Percentiles rank a stretch among this genome's conserved stretches.
Conservation (phyloP, 2,797 vertebrate species). For the Strix occidentalis region DNA sequence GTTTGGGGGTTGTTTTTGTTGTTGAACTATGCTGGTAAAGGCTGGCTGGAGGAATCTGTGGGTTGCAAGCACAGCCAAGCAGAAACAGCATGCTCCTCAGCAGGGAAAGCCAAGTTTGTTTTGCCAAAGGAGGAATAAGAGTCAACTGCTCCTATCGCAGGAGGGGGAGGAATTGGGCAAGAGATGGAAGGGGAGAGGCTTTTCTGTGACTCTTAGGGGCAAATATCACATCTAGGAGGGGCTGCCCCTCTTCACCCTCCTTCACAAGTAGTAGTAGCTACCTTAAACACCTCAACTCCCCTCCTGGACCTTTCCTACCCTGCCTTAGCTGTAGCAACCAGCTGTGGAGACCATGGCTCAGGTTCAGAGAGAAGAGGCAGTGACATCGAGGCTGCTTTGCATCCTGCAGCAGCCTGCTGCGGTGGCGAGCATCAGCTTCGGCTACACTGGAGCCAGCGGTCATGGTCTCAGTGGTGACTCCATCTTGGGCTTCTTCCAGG, state of each 20-base stretch:
- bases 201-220: not conserved
- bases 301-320: not conserved
- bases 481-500: not conserved
- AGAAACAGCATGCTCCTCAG: not conserved
- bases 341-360: not conserved
- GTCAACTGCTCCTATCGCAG: not conserved
- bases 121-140: not conserved
- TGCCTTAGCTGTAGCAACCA: not conserved
- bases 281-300: not conserved
- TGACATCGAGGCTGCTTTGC: too few species aligned
- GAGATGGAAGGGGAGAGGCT: not conserved
- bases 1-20: not conserved
- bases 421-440: fast-evolving
- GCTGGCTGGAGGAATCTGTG: not conserved
- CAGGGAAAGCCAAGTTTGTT: not conserved
- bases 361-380: not conserved
- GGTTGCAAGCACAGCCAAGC: not conserved
- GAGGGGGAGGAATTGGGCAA: not conserved
- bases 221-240: not conserved
- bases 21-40: not conserved
- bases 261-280: not conserved
- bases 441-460: fast-evolving
- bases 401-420: fast-evolving
- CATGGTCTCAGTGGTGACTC: not conserved
- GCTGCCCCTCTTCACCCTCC: not conserved